Evolutionary conservation across 2,797 vertebrate species (phyloP).

Genomic region (Meda fulgida): DNA sequence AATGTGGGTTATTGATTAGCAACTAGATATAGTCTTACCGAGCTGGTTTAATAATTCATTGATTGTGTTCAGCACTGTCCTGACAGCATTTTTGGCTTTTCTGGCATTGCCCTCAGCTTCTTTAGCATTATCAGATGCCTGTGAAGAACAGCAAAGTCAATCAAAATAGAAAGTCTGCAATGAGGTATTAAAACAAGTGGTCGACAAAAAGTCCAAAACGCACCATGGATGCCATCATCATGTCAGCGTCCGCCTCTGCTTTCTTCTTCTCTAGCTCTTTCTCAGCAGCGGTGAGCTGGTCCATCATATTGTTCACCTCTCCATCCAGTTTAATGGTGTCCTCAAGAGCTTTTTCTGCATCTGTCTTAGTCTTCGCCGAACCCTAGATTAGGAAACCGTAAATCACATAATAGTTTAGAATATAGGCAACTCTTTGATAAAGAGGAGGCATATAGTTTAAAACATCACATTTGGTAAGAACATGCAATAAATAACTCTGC

Average conservation of each 20-base stretch:
- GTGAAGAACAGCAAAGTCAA: slow-evolving; percentile 18
- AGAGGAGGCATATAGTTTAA: neutral
- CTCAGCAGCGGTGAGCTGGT: slow-evolving; percentile 85
- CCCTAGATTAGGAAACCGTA: slow-evolving; percentile 73
- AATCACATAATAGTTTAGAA: neutral
- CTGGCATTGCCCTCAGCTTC: slow-evolving; percentile 93
- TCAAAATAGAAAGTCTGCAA: neutral
- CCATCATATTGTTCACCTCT: slow-evolving; percentile 87
- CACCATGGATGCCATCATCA: slow-evolving; percentile 96
- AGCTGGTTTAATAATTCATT: slow-evolving; percentile 86
- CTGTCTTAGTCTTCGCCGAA: slow-evolving; percentile 84
- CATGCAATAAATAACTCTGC: neutral
- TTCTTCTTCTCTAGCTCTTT: slow-evolving; percentile 86
- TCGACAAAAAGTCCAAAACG: slow-evolving; percentile 32
- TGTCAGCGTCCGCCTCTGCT: slow-evolving; percentile 86
- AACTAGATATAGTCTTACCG: slow-evolving; percentile 73
- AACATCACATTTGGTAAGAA: neutral
- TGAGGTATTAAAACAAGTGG: neutral
- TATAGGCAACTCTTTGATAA: neutral
- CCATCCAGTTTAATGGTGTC: slow-evolving; percentile 85
- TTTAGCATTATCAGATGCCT: slow-evolving; percentile 92
- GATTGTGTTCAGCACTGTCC: slow-evolving; percentile 85
- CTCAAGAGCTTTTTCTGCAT: slow-evolving; percentile 87
- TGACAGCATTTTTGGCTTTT: slow-evolving; percentile 92
- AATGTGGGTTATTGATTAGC: neutral